Evolutionary conservation across 2,797 vertebrate genomes (phyloP).

Genomic region (Amphiprion clarkii): DNA sequence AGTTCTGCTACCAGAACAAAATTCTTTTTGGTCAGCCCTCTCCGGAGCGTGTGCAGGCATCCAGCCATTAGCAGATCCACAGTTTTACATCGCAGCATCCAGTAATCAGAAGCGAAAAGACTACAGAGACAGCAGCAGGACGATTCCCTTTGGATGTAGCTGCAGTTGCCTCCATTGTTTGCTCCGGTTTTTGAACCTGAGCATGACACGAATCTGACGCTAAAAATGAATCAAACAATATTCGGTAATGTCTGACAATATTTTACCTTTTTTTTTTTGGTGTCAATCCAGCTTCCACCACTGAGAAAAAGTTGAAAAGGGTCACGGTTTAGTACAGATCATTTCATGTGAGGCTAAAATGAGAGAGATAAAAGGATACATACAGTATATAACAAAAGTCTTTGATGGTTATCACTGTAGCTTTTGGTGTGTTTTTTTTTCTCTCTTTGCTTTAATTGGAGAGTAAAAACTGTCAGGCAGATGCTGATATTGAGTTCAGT

Average conservation of each 20-base stretch:
- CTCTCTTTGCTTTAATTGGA: constrained; percentile 35
- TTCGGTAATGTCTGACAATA: no score
- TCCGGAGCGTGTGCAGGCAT: constrained; percentile 11
- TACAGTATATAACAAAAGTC: background rate
- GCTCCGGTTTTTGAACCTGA: background rate
- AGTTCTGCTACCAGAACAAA: constrained; percentile 1
- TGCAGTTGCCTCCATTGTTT: background rate
- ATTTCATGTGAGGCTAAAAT: constrained; percentile 11
- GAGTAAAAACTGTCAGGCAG: constrained; percentile 56
- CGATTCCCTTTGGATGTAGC: constrained; percentile 12
- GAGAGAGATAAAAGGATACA: constrained; percentile 8
- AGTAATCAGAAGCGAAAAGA: constrained; percentile 26
- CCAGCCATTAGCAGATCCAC: constrained; percentile 28
- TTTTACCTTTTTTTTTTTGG: background rate
- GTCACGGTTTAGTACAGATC: background rate
- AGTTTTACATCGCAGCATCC: background rate
- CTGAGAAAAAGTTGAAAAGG: background rate
- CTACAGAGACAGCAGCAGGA: constrained; percentile 7
- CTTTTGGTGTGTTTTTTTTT: constrained; percentile 9
- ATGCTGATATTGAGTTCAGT: constrained; percentile 56
- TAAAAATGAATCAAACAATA: no score
- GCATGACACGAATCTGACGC: no score
- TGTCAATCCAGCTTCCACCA: background rate
- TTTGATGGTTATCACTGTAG: constrained; percentile 22
- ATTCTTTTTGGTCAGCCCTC: constrained; percentile 3